Evolutionary conservation across 2,797 vertebrate species (phyloP).

Genomic region (Trichosurus vulpecula): DNA sequence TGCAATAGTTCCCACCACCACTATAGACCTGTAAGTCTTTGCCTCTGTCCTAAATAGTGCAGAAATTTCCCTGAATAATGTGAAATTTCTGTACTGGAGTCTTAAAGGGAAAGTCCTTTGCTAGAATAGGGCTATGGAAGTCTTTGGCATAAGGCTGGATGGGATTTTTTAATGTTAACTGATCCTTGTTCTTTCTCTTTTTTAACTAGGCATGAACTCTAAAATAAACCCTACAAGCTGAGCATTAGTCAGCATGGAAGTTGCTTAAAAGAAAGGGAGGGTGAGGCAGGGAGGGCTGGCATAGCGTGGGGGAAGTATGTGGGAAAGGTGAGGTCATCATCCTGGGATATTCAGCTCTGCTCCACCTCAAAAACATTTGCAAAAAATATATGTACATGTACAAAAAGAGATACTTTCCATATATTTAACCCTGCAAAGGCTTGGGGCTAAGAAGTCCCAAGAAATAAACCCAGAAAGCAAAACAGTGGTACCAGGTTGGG

Average conservation of each 20-base stretch:
- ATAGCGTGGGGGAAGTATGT: conserved; percentile 19
- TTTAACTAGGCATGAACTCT: conserved; percentile 10
- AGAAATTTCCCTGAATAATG: conserved; percentile 9
- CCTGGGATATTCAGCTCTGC: conserved; percentile 45
- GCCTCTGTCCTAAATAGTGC: conserved; percentile 21
- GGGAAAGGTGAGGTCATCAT: conserved; percentile 70
- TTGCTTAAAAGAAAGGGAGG: conserved; percentile 23
- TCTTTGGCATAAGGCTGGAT: background rate
- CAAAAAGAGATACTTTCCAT: conserved; percentile 4
- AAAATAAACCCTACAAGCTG: conserved; percentile 58
- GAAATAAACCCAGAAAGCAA: conserved; percentile 19
- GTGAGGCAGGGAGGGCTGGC: conserved; percentile 13
- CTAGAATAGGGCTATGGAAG: background rate
- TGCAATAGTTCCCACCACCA: conserved; percentile 2
- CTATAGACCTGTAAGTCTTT: background rate
- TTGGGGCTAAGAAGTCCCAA: background rate
- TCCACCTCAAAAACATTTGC: conserved; percentile 50
- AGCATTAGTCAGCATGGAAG: conserved; percentile 72
- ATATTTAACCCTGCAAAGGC: background rate
- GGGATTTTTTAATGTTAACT: conserved; percentile 38
- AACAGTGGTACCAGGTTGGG: background rate
- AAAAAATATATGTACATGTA: conserved; percentile 8
- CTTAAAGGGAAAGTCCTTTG: conserved; percentile 26
- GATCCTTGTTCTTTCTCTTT: conserved; percentile 33
- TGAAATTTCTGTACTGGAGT: conserved; percentile 26